Evolutionary conservation across 2,888 invertebrate genomes (phyloP).

Genomic region (Coelinius sp.): DNA sequence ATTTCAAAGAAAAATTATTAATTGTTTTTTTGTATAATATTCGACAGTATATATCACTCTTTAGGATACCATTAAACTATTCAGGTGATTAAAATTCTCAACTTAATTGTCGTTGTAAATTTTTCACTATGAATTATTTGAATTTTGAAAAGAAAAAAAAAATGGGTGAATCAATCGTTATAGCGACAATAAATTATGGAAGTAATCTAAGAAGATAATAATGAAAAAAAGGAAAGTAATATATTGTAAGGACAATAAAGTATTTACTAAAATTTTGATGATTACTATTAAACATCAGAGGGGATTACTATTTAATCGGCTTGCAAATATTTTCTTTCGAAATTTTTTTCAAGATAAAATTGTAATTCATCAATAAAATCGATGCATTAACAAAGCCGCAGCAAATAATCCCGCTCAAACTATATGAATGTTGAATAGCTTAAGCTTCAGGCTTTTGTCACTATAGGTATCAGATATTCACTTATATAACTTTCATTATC

Average conservation of each 20-base stretch:
- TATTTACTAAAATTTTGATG: conserved; percentile 19
- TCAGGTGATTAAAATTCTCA: conserved; percentile 29
- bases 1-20: conserved; percentile 2
- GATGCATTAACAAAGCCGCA: conserved; percentile 56
- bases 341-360: no score
- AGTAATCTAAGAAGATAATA: conserved; percentile 46
- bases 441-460: conserved; percentile 31
- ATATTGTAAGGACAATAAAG: conserved; percentile 62
- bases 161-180: conserved; percentile 60
- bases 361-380: conserved; percentile 49
- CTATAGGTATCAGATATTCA: conserved; percentile 32
- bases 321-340: background rate
- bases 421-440: conserved; percentile 29
- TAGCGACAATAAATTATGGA: conserved; percentile 63
- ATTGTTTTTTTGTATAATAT: background rate
- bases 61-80: conserved; percentile 29
- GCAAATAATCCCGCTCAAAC: background rate
- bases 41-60: background rate
- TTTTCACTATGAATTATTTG: background rate
- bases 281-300: conserved; percentile 5
- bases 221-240: conserved; percentile 56
- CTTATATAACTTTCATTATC: background rate
- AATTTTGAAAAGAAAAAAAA: background rate
- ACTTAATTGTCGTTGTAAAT: conserved; percentile 17
- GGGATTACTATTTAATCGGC: background rate